These are phyloP conservation scores for Campoletis raptor DNA, from an alignment of 2,888 invertebrate species.

Conservation along the genomic window DNA sequence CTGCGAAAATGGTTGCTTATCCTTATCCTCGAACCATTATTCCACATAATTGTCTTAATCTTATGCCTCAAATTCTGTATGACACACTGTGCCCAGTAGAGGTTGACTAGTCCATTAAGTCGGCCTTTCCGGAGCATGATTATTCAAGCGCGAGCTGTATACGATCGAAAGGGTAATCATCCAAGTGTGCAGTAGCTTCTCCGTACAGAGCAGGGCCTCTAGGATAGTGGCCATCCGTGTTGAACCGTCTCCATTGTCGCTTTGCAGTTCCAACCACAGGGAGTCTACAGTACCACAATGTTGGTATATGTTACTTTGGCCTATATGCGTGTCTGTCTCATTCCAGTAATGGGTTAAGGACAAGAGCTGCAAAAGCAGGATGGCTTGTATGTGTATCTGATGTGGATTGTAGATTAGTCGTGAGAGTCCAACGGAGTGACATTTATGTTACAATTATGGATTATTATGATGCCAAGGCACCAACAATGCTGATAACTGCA, in stretches of 20 bases:
- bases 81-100: constrained; percentile 20
- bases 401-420: constrained; percentile 46
- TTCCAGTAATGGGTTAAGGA: constrained; percentile 64
- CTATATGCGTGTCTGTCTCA: constrained; percentile 56
- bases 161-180: constrained; percentile 58
- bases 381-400: constrained; percentile 10
- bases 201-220: constrained; percentile 22
- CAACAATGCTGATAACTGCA: background rate
- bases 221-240: constrained; percentile 42
- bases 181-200: constrained; percentile 44
- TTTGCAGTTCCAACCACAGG: constrained; percentile 38
- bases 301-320: constrained; percentile 43
- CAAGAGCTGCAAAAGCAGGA: constrained; percentile 40
- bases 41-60: constrained; percentile 1
- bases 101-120: constrained; percentile 46
- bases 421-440: background rate
- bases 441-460: constrained; percentile 4
- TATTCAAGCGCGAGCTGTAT: constrained; percentile 52
- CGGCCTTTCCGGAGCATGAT: constrained; percentile 50
- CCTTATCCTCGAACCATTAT: background rate
- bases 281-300: constrained; percentile 14
- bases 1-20: background rate
- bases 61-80: background rate
- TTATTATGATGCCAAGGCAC: background rate
- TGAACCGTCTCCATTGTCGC: constrained; percentile 36